Evolutionary conservation across 2,888 invertebrate species (phyloP).

Genomic region (Lasius platythorax): DNA sequence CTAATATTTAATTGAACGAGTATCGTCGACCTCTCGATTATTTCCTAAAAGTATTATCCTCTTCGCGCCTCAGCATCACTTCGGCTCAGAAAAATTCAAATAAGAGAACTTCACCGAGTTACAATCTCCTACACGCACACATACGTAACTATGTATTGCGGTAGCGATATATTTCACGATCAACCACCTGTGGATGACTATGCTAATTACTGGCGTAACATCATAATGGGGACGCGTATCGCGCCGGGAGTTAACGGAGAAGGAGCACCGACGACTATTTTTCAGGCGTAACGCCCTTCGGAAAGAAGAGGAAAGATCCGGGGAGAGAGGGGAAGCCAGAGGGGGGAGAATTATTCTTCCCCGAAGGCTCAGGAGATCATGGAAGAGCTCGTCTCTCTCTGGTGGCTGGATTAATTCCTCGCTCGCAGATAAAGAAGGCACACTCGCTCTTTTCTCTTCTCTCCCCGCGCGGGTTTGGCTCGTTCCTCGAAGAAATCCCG

Average conservation of each 20-base stretch:
- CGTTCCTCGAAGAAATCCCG: slow-evolving; percentile 66
- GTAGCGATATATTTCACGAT: slow-evolving; percentile 74
- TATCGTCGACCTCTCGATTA: slow-evolving; percentile 30
- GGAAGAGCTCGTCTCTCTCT: slow-evolving; percentile 51
- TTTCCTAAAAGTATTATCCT: slow-evolving; percentile 8
- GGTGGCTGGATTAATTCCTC: slow-evolving; percentile 71
- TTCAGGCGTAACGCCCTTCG: slow-evolving; percentile 63
- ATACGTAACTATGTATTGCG: slow-evolving; percentile 50
- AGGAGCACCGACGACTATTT: slow-evolving; percentile 66
- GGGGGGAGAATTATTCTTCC: slow-evolving; percentile 34
- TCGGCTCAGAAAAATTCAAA: slow-evolving; percentile 25
- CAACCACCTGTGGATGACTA: slow-evolving; percentile 78
- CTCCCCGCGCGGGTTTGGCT: slow-evolving; percentile 37
- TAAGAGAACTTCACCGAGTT: slow-evolving; percentile 6
- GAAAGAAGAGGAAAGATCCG: slow-evolving; percentile 1
- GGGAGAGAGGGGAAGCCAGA: neutral
- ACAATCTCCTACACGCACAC: slow-evolving; percentile 47
- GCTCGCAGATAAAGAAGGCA: slow-evolving; percentile 60
- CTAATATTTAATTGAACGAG: slow-evolving; percentile 35
- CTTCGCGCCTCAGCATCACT: neutral
- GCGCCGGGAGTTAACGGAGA: slow-evolving; percentile 57
- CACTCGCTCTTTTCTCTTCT: slow-evolving; percentile 36
- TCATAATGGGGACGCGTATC: slow-evolving; percentile 71
- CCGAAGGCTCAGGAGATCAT: slow-evolving; percentile 36
- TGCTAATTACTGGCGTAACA: slow-evolving; percentile 75